A percentile compares a stretch with the other conserved stretches of the same genome.
Evolutionary conservation across 2,113 vertebrate genomes (phyloP).

Genomic region (Nesoenas mayeri): DNA sequence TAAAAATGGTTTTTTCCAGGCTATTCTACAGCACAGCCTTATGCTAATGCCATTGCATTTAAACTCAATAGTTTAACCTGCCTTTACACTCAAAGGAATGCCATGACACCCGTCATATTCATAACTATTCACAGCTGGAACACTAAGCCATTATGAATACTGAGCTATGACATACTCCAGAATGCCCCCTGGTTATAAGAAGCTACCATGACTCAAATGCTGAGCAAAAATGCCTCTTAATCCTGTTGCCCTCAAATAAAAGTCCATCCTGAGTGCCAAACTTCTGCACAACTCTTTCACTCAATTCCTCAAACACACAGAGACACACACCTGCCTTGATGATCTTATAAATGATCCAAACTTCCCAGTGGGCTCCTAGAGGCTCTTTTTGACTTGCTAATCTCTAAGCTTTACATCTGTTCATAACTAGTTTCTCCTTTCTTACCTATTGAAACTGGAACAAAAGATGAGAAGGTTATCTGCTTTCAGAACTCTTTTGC

Average conservation of each 20-base stretch:
- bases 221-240: not conserved
- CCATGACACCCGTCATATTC: not conserved
- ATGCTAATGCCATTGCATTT: not conserved
- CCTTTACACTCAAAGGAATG: not conserved
- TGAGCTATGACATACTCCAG: not conserved
- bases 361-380: not conserved
- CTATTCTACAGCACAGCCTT: not conserved
- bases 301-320: not conserved
- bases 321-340: not conserved
- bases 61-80: not conserved
- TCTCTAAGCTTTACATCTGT: not conserved
- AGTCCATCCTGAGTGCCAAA: not conserved
- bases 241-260: not conserved
- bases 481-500: not conserved
- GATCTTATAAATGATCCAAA: not conserved
- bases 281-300: not conserved
- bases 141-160: not conserved
- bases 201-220: not conserved
- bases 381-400: not conserved
- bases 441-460: not conserved
- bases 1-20: not conserved
- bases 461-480: not conserved
- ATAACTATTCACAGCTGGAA: not conserved
- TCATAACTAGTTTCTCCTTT: not conserved
- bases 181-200: not conserved